Conservation (phyloP, 2,888 invertebrate genomes). For the Melinaea menophilus region DNA sequence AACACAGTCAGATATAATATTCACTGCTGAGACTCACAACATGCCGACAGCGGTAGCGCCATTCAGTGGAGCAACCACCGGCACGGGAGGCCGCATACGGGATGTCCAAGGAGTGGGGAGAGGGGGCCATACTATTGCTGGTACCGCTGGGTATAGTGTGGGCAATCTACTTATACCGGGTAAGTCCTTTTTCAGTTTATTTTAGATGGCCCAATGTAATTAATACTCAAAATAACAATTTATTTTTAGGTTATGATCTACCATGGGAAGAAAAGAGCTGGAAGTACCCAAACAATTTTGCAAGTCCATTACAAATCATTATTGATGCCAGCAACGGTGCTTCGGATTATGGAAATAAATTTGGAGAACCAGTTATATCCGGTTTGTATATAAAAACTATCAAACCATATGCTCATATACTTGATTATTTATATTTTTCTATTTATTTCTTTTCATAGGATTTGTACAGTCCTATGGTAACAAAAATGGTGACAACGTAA, state of each 20-base stretch:
- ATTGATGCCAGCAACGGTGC: conserved; percentile 98
- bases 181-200: conserved; percentile 42
- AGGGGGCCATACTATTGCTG: conserved; percentile 95
- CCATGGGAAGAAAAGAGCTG: conserved; percentile 90
- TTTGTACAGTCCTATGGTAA: conserved; percentile 95
- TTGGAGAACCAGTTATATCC: conserved; percentile 94
- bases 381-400: conserved; percentile 41
- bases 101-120: conserved; percentile 97
- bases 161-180: conserved; percentile 95
- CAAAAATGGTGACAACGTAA: conserved; percentile 78
- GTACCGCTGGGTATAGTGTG: conserved; percentile 97
- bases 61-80: conserved; percentile 98
- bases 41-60: conserved; percentile 98
- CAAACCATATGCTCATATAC: not conserved
- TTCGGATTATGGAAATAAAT: conserved; percentile 99
- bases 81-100: conserved; percentile 96
- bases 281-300: conserved; percentile 93
- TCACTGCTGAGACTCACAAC: conserved; percentile 99
- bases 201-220: not conserved
- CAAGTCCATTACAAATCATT: conserved; percentile 91
- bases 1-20: conserved; percentile 90
- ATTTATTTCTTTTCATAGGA: conserved; percentile 72
- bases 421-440: not conserved
- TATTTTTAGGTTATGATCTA: conserved; percentile 83
- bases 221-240: not conserved